Evolutionary conservation across 2,113 vertebrate genomes (phyloP).

Genomic region (Rhea americana): DNA sequence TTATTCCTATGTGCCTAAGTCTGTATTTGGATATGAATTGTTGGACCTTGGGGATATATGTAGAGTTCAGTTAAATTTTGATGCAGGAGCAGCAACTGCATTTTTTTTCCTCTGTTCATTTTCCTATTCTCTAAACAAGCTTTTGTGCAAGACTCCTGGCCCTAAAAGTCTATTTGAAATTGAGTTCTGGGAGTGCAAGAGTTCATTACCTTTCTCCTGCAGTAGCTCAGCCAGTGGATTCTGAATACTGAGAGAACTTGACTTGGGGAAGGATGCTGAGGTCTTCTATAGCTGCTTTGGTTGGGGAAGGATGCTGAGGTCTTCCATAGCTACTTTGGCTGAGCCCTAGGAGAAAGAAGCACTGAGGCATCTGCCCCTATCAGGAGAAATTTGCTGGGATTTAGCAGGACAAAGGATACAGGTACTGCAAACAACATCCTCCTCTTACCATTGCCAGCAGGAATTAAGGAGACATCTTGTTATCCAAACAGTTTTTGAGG

Average conservation of each 20-base stretch:
- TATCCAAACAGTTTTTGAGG: neutral
- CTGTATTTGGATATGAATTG: conserved; percentile 5
- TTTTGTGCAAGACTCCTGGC: conserved; percentile 45
- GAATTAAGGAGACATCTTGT: neutral
- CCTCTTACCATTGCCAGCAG: neutral
- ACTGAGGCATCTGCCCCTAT: neutral
- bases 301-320: neutral
- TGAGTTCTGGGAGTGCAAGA: conserved; percentile 44
- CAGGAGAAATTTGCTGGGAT: neutral
- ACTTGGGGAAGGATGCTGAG: neutral
- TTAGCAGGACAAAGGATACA: neutral
- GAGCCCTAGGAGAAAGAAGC: neutral
- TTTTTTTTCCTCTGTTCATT: conserved; percentile 31
- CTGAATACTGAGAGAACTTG: neutral
- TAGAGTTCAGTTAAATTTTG: conserved; percentile 32
- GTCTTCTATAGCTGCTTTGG: neutral
- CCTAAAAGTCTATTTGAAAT: conserved; percentile 15
- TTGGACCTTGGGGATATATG: conserved; percentile 11
- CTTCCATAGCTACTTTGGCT: neutral
- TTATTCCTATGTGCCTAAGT: neutral
- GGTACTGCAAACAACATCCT: neutral
- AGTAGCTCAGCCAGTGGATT: neutral
- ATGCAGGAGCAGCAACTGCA: conserved; percentile 5
- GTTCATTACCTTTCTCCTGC: conserved; percentile 51
- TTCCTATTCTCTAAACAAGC: conserved; percentile 44